Base-by-base conservation (phyloP, 2,113 vertebrate species). In the Pontoporia blainvillei region DNA sequence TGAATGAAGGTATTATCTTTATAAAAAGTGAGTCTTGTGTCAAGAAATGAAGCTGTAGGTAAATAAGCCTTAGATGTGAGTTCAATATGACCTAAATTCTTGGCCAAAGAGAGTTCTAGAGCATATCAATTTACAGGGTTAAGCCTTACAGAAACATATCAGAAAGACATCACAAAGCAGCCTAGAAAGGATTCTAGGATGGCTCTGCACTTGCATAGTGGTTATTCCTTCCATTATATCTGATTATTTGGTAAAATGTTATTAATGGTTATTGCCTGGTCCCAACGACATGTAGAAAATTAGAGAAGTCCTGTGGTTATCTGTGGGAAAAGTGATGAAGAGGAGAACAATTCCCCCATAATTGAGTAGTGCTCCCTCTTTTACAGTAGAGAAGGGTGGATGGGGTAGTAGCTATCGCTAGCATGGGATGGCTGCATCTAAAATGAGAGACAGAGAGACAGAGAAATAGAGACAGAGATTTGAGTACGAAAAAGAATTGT, bases 381-480 rank as follows among this genome's bases (percentile, higher is more conserved):
- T 17, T 62, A 41, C 0, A 84, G 7, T 1, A n/a, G 15, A 59
- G 11, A 13, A 10, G 6, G 4, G 9, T 23, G 8, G 5, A 61
- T 27, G 0, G 1, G 1, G 12, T 11, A 29, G 21, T 20, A 31
- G 13, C 20, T 64, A 1, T 69, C 31, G 34, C 6, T 23, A 36
- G 21, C 27, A 66, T 31, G 59, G 46, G 17, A 71, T 34, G 73
- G 54, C 9, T 59, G 21, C 21, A 10, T 69, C 2, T 5, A 23
- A 46, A 79, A 20, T 14, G 17, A 34, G n/a, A 49, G 36, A 12
- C 5, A 13, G 7, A 75, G 14, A 31, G 29, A 31, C 17, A 5
- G 8, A 52, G 10, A 49, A 54, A 21, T 20, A 59, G 14, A 83
- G 54, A 59, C 7, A 20, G 41, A 34, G 29, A 41, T 52, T 10